phyloP scores from a whole-genome alignment of 2,797 vertebrate genomes.

The Psittacula echo region DNA sequence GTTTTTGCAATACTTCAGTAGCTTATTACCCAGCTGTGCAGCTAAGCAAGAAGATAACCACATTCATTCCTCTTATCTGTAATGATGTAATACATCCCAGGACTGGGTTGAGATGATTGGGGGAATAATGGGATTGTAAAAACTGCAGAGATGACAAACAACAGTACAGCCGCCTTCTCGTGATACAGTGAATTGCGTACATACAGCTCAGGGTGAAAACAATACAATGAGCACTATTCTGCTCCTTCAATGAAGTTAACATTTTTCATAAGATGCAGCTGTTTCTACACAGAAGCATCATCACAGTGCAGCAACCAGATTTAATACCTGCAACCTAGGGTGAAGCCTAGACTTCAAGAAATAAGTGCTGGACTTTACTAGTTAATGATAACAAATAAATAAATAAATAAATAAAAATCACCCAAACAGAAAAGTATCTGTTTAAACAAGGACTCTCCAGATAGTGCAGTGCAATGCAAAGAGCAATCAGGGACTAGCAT shows the following conservation, averaged over 20 bases:
- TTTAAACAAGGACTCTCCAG: constrained; percentile 64
- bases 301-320: constrained; percentile 2
- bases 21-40: constrained; percentile 84
- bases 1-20: constrained; percentile 79
- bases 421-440: constrained; percentile 71
- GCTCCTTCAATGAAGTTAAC: constrained; percentile 66
- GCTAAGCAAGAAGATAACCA: constrained; percentile 90
- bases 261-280: constrained; percentile 62
- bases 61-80: constrained; percentile 88
- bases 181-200: constrained; percentile 2
- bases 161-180: constrained; percentile 60
- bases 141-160: constrained; percentile 81
- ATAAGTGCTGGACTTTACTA: constrained; percentile 60
- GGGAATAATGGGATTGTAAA: constrained; percentile 83
- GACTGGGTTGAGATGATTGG: constrained; percentile 80
- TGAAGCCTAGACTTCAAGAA: constrained; percentile 52
- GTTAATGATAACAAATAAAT: constrained; percentile 43
- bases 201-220: constrained; percentile 37
- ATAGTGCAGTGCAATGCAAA: constrained; percentile 39
- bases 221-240: constrained; percentile 37
- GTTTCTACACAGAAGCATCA: constrained; percentile 55
- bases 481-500: constrained; percentile 38
- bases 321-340: constrained; percentile 44
- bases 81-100: constrained; percentile 89
- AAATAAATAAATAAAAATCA: constrained; percentile 11